Base-by-base conservation (phyloP, 2,888 invertebrate genomes). In the Coelinius sp. region DNA sequence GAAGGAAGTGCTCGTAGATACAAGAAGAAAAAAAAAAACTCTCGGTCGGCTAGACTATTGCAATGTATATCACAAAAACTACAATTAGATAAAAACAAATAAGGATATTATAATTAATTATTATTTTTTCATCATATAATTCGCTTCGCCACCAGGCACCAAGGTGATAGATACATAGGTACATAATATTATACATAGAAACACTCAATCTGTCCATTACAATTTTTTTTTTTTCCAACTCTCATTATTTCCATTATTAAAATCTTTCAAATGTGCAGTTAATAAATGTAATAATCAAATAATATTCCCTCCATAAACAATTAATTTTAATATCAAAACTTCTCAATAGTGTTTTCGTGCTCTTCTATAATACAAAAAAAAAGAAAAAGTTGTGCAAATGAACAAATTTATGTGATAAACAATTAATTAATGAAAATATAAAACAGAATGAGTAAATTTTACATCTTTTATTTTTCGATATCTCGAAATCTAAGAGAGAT, bases 31-130 rank as follows among this genome's bases (percentile, higher is more conserved):
- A 82, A 85, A 70, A 83, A 84, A 71, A 83, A 84, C 82, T 82
- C 80, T 84, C 81, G 82, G 79, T 85, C 82, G 81, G 81, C 80
- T 84, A 85, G 85, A 86, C 86, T 87, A 86, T 87, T 87, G 86
- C 86, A 86, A 85, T 86, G 84, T 86, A 86, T 85, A 87, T 86
- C 86, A 87, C 86, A 87, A 86, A 86, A 86, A 85, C 86, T 86
- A 86, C 83, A 84, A 86, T 85, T 86, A 85, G 83, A 85, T 85
- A 86, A 86, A 86, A 86, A 86, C 84, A 83, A 85, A 84, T 84
- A 84, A 83, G 82, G 82, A 83, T 85, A 83, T 81, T 77, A 77
- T 77, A 73, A 77, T 71, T 78, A 79, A 67, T n/a, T n/a, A n/a
- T n/a, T n/a, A n/a, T 64, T 41, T 41, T 22, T 63, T 41, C 38